Evolutionary conservation across 2,797 vertebrate species (phyloP).

Genomic region (Danionella dracula): DNA sequence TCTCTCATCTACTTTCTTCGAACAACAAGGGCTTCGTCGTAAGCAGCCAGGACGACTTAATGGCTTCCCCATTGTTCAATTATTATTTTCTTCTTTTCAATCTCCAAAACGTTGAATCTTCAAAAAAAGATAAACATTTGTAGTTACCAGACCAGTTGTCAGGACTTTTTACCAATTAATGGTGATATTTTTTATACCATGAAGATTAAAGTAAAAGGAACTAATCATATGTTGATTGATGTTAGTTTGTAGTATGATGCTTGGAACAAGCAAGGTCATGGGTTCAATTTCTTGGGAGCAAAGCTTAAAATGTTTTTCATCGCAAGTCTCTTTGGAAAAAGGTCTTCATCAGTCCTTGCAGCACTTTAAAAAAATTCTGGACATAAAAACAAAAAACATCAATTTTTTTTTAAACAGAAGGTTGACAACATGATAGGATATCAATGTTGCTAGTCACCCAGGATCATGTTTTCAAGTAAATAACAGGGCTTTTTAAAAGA

Average conservation of each 20-base stretch:
- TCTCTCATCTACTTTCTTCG: conserved; percentile 80
- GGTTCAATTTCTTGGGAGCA: too few relatives aligned
- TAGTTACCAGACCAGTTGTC: conserved; percentile 47
- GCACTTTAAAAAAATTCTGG: neutral
- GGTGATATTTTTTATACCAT: too few relatives aligned
- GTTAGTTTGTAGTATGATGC: too few relatives aligned
- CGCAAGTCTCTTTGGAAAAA: conserved; percentile 3
- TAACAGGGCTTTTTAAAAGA: neutral
- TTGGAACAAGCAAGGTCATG: too few relatives aligned
- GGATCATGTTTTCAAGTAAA: neutral
- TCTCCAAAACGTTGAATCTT: neutral
- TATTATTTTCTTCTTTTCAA: neutral
- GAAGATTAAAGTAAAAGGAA: too few relatives aligned
- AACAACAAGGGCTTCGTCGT: conserved; percentile 90
- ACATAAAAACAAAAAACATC: too few relatives aligned
- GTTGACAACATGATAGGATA: neutral
- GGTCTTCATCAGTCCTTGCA: neutral
- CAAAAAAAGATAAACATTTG: neutral
- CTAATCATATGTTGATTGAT: too few relatives aligned
- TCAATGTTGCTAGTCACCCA: conserved; percentile 20
- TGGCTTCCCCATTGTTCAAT: conserved; percentile 86
- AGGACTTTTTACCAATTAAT: neutral
- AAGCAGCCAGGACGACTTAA: conserved; percentile 96
- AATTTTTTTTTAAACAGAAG: neutral
- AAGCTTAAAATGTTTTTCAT: neutral